Conservation (phyloP, 2,113 vertebrate genomes). For the Sylvilagus bachmani region DNA sequence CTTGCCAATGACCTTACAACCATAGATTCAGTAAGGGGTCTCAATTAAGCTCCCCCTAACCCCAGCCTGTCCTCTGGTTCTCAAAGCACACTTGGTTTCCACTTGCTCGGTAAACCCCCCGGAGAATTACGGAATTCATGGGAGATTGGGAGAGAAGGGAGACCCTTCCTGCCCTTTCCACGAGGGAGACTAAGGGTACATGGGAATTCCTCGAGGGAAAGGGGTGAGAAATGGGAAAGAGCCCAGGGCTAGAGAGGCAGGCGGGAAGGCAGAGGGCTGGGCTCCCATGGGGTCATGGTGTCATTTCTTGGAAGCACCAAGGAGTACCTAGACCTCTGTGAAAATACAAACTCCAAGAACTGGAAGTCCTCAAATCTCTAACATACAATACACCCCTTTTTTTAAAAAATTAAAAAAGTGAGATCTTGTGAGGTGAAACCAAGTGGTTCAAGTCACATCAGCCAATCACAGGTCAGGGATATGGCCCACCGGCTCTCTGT, state of each 20-base stretch:
- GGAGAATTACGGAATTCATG: too few relatives aligned
- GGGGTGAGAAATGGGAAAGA: background rate
- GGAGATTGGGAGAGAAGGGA: background rate
- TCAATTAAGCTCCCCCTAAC: background rate
- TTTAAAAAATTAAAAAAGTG: slow-evolving; percentile 19
- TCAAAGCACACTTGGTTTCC: background rate
- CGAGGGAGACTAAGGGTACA: background rate
- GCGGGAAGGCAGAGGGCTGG: background rate
- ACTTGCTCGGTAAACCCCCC: background rate
- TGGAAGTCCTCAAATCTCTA: background rate
- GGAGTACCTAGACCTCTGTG: background rate
- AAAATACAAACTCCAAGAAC: background rate
- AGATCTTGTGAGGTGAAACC: background rate
- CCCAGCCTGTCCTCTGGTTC: background rate
- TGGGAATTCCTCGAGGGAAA: background rate
- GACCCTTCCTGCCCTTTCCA: background rate
- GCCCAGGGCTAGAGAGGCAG: background rate
- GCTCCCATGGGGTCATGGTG: background rate
- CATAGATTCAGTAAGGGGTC: background rate
- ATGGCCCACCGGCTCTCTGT: background rate
- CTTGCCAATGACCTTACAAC: background rate
- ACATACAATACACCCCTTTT: background rate
- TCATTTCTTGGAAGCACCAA: background rate
- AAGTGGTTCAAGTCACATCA: background rate
- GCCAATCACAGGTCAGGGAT: background rate